Evolutionary conservation across 2,888 invertebrate species (phyloP), one percentile per base, ranked within the genome.

Genomic region (Epinotia bilunana): DNA sequence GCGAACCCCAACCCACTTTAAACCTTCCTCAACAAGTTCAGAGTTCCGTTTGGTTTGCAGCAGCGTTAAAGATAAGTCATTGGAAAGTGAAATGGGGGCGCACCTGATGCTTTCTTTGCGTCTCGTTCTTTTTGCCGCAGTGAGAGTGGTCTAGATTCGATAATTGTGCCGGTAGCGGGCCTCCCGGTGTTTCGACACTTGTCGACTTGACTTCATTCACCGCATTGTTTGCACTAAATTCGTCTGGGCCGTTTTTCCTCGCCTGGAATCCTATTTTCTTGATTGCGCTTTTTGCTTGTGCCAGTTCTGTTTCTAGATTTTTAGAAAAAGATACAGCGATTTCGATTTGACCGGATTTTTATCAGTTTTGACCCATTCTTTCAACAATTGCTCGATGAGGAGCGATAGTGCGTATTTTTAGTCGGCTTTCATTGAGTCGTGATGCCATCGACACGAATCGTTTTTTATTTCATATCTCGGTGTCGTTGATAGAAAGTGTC

Each of bases 81-180:
- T 91, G 91, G 93, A 93, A 93, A 93, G 93, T 93, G 92, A 93
- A 94, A 92, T 91, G 91, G 88, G 92, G 90, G 87, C 92, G 93
- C 93, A 93, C 93, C 93, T 93, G 92, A 89, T 89, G 92, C 92
- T 93, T 92, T 93, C 93, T 93, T 93, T 90, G 87, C 88, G 87
- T 90, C 89, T 87, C 89, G 88, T 90, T 91, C 92, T 92, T 92
- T 93, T 93, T 92, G 90, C 90, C 87, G 87, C 88, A 93, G 93
- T 91, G 93, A 93, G 93, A 94, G 93, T 93, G 93, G 90, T 93
- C 93, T 92, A 92, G 91, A 91, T 93, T 85, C 87, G 89, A 89
- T 92, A 91, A 92, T 92, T 91, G 91, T 90, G 90, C 86, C 90
- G 91, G 92, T 90, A 90, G 91, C 88, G 85, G 83, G 80, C 85